Base-by-base conservation (phyloP, 2,113 vertebrate genomes). In the Chionomys nivalis region DNA sequence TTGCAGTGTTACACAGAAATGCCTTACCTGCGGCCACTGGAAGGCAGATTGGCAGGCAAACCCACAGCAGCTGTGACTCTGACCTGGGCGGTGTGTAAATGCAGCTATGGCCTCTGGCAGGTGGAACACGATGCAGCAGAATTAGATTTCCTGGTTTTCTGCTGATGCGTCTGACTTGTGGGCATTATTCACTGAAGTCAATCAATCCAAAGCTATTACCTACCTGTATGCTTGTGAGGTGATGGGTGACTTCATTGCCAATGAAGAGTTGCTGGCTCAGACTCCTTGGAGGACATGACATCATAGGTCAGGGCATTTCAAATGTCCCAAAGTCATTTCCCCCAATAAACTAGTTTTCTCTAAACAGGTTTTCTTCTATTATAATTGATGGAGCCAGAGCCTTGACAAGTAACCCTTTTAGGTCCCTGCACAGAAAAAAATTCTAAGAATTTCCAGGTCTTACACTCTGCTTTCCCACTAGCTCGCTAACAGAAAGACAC, bases 121-220 rank as follows among this genome's bases (percentile, higher is more conserved):
- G 92, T 91, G 82, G 90, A 94, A 95, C 75, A 87, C 90, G 87
- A 61, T 76, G 39, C 49, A 36, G 86, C 95, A 95, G 66, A 95
- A 97, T 97, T 97, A 0, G 6, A 85, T 98, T 98, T 96, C 94
- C 94, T 93, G 47, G 16, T 88, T 97, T 98, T 94, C 88, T 96
- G 90, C 95, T 97, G 97, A 94, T 96, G 97, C 97, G 97, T 97
- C 17, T 97, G 96, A 95, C 97, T 97, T 85, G 78, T 77, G 95
- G 89, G 87, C 83, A 77, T 98, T 96, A 33, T 87, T 97, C 89
- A 90, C 83, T 44, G 9, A 94, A 96, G 97, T 97, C 24, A 10
- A 7, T 98, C 95, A n/a, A 58, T 96, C 24, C 39, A 28, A 87
- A 97, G 91, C 97, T 97, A 92, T 82, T 87, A 96, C 87, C 96